phyloP scores from a whole-genome alignment of 2,888 invertebrate species.

The Neuroscelio doddi region DNA sequence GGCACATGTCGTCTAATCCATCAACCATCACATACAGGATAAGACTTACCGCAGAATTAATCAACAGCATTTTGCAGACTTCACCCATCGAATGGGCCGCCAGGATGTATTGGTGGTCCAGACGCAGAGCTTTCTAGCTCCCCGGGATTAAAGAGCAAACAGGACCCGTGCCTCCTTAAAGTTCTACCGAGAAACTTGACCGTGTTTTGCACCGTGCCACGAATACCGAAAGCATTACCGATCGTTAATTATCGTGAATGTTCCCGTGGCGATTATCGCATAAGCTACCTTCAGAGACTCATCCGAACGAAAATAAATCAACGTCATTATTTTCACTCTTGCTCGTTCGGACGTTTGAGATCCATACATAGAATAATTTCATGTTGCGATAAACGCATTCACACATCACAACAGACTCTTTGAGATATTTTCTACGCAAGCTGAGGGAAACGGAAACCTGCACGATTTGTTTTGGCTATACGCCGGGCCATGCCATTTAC shows the following conservation, averaged over 20 bases:
- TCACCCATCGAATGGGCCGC: slow-evolving; percentile 58
- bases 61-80: slow-evolving; percentile 57
- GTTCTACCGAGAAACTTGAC: too few species aligned
- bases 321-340: too few species aligned
- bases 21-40: slow-evolving; percentile 59
- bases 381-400: too few species aligned
- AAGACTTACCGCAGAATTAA: slow-evolving; percentile 56
- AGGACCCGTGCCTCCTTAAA: too few species aligned
- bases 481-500: slow-evolving; percentile 33
- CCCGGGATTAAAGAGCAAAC: neutral
- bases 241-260: too few species aligned
- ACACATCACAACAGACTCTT: neutral
- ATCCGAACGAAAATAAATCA: too few species aligned
- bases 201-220: too few species aligned
- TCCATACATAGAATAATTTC: too few species aligned
- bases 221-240: too few species aligned
- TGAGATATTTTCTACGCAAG: slow-evolving; percentile 2
- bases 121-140: slow-evolving; percentile 51
- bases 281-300: too few species aligned
- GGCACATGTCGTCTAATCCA: slow-evolving; percentile 50
- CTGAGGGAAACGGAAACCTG: slow-evolving; percentile 12
- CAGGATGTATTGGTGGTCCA: slow-evolving; percentile 58
- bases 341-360: neutral
- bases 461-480: slow-evolving; percentile 28
- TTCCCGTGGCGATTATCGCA: too few species aligned